Percentiles rank a stretch among this genome's conserved stretches.
Conservation (phyloP, 2,797 vertebrate genomes). For the Hoplostethus atlanticus region DNA sequence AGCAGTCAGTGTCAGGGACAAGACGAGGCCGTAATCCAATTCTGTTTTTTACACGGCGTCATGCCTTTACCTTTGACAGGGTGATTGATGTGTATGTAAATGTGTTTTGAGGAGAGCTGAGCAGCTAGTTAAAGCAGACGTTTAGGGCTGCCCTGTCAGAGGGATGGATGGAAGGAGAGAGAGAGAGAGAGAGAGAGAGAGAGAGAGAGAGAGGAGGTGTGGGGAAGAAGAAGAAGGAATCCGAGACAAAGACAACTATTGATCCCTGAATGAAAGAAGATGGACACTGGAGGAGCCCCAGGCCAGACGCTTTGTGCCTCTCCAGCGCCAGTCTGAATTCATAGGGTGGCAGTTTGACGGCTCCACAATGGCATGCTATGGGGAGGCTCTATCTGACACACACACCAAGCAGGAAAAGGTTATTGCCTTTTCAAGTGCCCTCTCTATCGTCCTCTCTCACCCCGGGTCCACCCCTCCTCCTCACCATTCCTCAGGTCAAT, state of each 20-base stretch:
- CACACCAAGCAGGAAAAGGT: slow-evolving; percentile 74
- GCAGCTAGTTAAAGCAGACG: slow-evolving; percentile 83
- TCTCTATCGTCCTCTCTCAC: slow-evolving; percentile 66
- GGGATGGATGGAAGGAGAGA: slow-evolving; percentile 49
- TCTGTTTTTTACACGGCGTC: slow-evolving; percentile 82
- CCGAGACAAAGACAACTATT: slow-evolving; percentile 86
- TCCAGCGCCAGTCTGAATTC: slow-evolving; percentile 78
- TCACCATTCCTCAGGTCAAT: slow-evolving; percentile 62
- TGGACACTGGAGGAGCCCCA: slow-evolving; percentile 72
- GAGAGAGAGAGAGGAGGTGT: background rate
- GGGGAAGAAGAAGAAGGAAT: slow-evolving; percentile 38
- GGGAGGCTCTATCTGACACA: slow-evolving; percentile 79
- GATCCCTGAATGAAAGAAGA: slow-evolving; percentile 83
- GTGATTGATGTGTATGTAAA: slow-evolving; percentile 85
- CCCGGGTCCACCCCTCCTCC: slow-evolving; percentile 37
- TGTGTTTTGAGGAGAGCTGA: slow-evolving; percentile 82
- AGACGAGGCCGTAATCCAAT: slow-evolving; percentile 84
- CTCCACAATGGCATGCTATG: slow-evolving; percentile 75
- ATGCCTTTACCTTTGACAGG: slow-evolving; percentile 82
- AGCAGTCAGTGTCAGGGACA: slow-evolving; percentile 79
- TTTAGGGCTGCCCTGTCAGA: slow-evolving; percentile 77
- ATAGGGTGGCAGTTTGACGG: slow-evolving; percentile 80
- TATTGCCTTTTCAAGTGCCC: slow-evolving; percentile 79
- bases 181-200: slow-evolving; percentile 39
- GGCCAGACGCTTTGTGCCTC: slow-evolving; percentile 77